A percentile compares a stretch with the other conserved stretches of the same genome.
phyloP scores from a whole-genome alignment of 2,113 vertebrate genomes.

The Pandion haliaetus region DNA sequence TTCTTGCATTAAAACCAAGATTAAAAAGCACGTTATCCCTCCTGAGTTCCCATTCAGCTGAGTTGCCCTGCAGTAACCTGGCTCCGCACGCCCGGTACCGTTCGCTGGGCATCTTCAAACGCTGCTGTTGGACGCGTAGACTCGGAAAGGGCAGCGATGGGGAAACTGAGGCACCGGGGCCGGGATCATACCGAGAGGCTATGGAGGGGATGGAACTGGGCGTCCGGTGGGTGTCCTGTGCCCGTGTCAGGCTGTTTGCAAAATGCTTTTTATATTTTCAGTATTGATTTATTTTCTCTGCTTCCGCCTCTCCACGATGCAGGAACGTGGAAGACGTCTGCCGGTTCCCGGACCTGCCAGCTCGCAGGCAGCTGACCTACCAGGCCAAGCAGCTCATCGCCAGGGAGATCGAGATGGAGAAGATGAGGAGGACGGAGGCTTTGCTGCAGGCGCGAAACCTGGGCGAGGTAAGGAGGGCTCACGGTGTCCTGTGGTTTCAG shows the following conservation, averaged over 20 bases:
- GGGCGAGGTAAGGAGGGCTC: slow-evolving; percentile 56
- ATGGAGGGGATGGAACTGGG: background rate
- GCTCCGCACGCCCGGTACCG: fast-evolving
- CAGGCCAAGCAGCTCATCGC: slow-evolving; percentile 95
- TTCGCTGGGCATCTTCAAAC: background rate
- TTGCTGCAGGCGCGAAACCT: slow-evolving; percentile 64
- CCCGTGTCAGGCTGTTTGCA: background rate
- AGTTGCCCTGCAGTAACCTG: background rate
- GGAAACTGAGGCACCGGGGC: background rate
- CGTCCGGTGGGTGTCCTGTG: background rate
- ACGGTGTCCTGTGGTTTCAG: fast-evolving
- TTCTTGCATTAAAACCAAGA: background rate
- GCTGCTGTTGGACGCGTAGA: fast-evolving
- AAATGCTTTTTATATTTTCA: fast-evolving
- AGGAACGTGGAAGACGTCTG: slow-evolving; percentile 90
- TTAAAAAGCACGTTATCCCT: background rate
- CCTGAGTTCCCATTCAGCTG: background rate
- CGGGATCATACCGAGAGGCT: fast-evolving
- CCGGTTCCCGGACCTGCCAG: slow-evolving; percentile 83
- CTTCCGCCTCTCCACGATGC: fast-evolving
- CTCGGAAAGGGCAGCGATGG: background rate
- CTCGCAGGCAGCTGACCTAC: slow-evolving; percentile 88
- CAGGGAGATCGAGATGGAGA: slow-evolving; percentile 91
- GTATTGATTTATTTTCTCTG: background rate
- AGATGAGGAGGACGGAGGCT: slow-evolving; percentile 88